A percentile compares a stretch with the other conserved stretches of the same genome.
These are phyloP conservation scores for Chlorospingus flavigularis DNA, from an alignment of 2,797 vertebrate genomes.

Conservation along the genomic window DNA sequence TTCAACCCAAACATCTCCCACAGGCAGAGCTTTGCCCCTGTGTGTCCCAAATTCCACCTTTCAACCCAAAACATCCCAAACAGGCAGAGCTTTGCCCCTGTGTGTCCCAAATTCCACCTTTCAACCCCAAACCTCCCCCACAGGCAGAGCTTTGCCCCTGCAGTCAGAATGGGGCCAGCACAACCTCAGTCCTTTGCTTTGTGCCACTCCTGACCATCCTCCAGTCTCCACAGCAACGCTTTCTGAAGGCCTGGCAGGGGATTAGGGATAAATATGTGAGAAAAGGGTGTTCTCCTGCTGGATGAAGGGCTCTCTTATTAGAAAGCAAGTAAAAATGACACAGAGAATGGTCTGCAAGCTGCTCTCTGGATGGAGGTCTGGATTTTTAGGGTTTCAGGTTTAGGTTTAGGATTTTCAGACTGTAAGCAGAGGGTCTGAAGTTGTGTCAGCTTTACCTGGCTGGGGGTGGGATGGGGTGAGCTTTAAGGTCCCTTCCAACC, in stretches of 20 bases:
- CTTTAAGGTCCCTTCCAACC: neutral
- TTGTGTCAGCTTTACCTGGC: neutral
- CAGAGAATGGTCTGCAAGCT: neutral
- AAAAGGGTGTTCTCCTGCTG: neutral
- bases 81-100: neutral
- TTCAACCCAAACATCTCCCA: too few species aligned
- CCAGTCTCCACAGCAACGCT: conserved; percentile 18
- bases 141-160: neutral
- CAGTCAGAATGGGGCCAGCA: neutral
- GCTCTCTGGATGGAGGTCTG: neutral
- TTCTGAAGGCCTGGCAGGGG: neutral
- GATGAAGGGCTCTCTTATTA: neutral
- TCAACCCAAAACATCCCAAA: too few species aligned
- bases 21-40: too few species aligned
- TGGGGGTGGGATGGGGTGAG: neutral
- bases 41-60: too few species aligned
- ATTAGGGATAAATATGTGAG: neutral
- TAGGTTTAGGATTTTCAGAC: neutral
- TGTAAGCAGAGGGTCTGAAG: neutral
- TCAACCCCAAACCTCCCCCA: neutral
- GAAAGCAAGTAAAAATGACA: neutral
- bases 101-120: neutral
- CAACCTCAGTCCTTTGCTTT: neutral
- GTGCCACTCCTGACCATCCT: neutral
- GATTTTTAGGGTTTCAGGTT: neutral